Base-by-base conservation (phyloP, 1,140 invertebrate species). In the Eupeodes corollae region DNA sequence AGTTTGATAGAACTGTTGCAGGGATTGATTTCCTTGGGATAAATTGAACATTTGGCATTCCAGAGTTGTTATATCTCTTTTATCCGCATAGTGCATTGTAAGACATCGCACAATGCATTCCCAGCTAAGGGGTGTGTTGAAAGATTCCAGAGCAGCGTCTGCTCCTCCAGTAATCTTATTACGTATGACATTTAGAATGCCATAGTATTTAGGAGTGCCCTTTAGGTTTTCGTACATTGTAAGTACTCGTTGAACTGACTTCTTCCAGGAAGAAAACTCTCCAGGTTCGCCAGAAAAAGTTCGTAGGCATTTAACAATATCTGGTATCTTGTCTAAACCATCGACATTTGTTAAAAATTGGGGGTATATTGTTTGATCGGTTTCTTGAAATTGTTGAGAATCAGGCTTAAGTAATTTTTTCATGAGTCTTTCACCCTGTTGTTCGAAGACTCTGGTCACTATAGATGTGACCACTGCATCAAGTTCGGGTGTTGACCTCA, bases 71-170 rank as follows among this genome's bases (percentile, higher is more conserved):
- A 54, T 6, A 15, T 56, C 52, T 1, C 48, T 30, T 46, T 54
- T 56, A 16, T 53, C 52, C 10, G 50, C 54, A 16, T 47, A 54
- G 34, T 56, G 51, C 3, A 51, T 10, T 5, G 52, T 50, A 1
- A 56, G 42, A 26, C 39, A 52, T 21, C 16, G 44, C 0, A 46
- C 33, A 0, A 56, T 54, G 2, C 40, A 35, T 0, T 26, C 11
- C 51, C 39, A 47, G 13, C 41, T 47, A 11, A 39, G 34, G 9
- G 34, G 34, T 13, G 47, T 48, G 32, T 48, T 48, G 14, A 42
- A 48, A 12, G 39, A 30, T 32, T 42, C 40, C 31, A 48, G 19
- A 15, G 47, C 47, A n/a, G 21, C 21, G 39, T 42, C 39, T 6
- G 47, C 30, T 13, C 14, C 16, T 35, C 47, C 47, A 0, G 37